A percentile compares a stretch with the other conserved stretches of the same genome.
These are phyloP conservation scores for Orientallactaga bullata DNA, from an alignment of 2,113 vertebrate species.

Conservation along the genomic window DNA sequence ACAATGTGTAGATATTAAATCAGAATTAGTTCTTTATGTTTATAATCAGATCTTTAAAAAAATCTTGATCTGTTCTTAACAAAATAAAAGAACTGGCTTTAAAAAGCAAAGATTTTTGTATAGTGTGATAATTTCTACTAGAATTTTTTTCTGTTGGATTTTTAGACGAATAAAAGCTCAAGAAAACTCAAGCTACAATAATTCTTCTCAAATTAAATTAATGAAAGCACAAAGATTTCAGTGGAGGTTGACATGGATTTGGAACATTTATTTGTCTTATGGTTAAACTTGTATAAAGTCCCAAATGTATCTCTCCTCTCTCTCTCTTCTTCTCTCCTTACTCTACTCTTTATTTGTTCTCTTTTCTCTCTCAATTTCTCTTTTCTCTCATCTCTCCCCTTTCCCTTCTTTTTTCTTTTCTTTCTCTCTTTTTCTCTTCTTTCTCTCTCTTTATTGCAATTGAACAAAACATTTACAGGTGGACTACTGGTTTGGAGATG, in stretches of 20 bases:
- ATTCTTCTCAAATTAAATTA: constrained; percentile 17
- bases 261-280: neutral
- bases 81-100: neutral
- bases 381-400: neutral
- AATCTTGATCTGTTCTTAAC: neutral
- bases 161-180: neutral
- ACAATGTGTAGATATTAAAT: neutral
- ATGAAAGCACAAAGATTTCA: neutral
- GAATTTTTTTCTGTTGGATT: neutral
- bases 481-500: neutral
- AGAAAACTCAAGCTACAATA: neutral
- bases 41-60: neutral
- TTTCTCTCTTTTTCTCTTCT: too few relatives aligned
- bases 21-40: neutral
- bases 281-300: neutral
- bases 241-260: neutral
- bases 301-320: neutral
- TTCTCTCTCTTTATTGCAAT: neutral
- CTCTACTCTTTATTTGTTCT: too few relatives aligned
- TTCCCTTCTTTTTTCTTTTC: neutral
- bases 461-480: neutral
- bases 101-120: neutral
- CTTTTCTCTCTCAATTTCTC: too few relatives aligned
- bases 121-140: neutral
- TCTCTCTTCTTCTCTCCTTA: neutral